Base-by-base conservation (phyloP, 2,113 vertebrate genomes). In the Isurus oxyrinchus region DNA sequence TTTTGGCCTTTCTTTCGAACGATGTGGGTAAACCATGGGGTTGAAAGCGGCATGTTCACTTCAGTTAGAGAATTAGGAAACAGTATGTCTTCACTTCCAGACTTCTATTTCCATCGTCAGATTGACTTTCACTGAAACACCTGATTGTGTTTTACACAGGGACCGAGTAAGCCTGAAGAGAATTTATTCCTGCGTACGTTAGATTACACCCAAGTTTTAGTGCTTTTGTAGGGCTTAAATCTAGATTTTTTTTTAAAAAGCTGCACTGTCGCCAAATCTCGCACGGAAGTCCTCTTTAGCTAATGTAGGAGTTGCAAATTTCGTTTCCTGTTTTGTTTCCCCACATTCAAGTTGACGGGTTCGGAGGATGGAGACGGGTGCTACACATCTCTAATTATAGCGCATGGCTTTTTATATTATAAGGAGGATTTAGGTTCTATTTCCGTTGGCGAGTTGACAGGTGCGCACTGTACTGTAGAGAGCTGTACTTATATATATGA, bases 341-440 rank as follows among this genome's bases (percentile, higher is more conserved):
- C 40, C 79, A 63, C 59, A 40, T 94, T 66, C 16, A 61, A 94
- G 59, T 49, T 94, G 90, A 40, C 14, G 59, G 59, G n/a, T 40
- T 94, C 0, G 59, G 59, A 59, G 90, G 11, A 61, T 61, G 55
- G 57, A n/a, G 11, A 35, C n/a, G 61, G 44, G 40, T 23, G 90
- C n/a, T n/a, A 63, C 90, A 63, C 59, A 11, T 40, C 23, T 94
- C 59, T 66, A 94, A 94, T 94, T 66, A 94, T 94, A 94, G 90
- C 35, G 35, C 90, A 59, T 23, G 35, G 90, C 90, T 63, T 14
- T 21, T 91, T 63, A 8, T 94, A 66, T n/a, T 63, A 19, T 40
- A n/a, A 7, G n/a, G 59, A 63, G 27, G 13, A 61, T n/a, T 93
- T 93, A 35, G 88, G 5, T 94, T 59, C 27, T 1, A 66, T 66